phyloP scores from a whole-genome alignment of 35 echinoderm and acorn worm genomes.

The Ophiothrix spiculata region DNA sequence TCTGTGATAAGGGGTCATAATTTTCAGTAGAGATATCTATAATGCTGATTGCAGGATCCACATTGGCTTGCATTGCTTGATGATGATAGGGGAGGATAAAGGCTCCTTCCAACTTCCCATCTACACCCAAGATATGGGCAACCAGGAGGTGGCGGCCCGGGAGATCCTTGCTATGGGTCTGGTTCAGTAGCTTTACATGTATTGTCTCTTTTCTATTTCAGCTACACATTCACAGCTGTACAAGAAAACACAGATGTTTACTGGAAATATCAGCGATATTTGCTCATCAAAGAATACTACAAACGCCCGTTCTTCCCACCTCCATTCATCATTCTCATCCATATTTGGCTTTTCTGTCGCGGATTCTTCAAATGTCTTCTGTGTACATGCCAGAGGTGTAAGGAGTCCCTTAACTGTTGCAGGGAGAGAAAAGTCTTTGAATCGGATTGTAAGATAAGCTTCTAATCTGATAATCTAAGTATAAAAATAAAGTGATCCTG shows the following conservation, averaged over 20 bases:
- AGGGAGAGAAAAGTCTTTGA: neutral
- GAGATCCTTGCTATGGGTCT: too few relatives aligned
- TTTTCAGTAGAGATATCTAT: too few relatives aligned
- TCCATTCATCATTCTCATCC: slow-evolving; percentile 52
- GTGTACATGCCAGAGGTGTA: neutral
- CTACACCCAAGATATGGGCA: too few relatives aligned
- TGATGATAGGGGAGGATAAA: too few relatives aligned
- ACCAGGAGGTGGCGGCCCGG: too few relatives aligned
- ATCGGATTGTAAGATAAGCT: neutral
- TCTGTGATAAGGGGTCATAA: too few relatives aligned
- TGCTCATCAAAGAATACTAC: slow-evolving; percentile 49
- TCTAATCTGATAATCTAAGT: too few relatives aligned
- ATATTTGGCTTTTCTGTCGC: slow-evolving; percentile 2
- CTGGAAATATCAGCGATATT: slow-evolving; percentile 60
- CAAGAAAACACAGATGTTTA: slow-evolving; percentile 60
- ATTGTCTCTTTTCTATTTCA: slow-evolving; percentile 3
- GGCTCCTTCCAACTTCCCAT: too few relatives aligned
- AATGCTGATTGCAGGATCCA: too few relatives aligned
- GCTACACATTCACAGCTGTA: slow-evolving; percentile 50
- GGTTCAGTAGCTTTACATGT: too few relatives aligned
- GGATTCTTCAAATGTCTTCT: neutral
- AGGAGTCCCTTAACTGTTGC: neutral
- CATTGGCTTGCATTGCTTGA: too few relatives aligned
- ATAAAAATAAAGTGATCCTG: too few relatives aligned
- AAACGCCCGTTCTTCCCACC: slow-evolving; percentile 35